These are phyloP conservation scores for Coccyzus lansbergi DNA, from an alignment of 2,797 vertebrate species.

Conservation along the genomic window DNA sequence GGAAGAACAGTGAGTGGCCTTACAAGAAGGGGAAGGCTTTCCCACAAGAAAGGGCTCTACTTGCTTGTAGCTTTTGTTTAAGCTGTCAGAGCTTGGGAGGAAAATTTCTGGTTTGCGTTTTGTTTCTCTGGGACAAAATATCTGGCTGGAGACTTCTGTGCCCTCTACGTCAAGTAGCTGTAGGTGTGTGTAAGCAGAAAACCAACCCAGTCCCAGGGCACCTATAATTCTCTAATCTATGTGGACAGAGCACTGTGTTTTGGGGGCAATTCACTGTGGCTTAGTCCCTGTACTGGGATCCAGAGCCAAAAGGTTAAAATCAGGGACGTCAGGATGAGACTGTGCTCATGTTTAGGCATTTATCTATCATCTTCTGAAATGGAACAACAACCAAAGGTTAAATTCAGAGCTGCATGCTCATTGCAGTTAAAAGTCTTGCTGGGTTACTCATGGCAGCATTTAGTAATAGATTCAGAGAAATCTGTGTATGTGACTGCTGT, in stretches of 20 bases:
- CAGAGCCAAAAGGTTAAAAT: not conserved
- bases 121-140: not conserved
- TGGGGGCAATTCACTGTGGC: not conserved
- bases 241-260: not conserved
- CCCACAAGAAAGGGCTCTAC: not conserved
- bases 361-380: not conserved
- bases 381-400: not conserved
- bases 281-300: slow-evolving; percentile 10
- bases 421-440: not conserved
- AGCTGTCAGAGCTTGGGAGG: not conserved
- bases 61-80: no score
- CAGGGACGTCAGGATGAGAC: not conserved
- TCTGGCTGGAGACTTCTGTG: not conserved
- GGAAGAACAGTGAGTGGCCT: slow-evolving; percentile 33
- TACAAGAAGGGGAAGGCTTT: not conserved
- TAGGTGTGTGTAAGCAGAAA: not conserved
- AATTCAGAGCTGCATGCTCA: not conserved
- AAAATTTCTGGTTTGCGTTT: not conserved
- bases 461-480: slow-evolving; percentile 22
- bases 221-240: not conserved
- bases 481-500: not conserved
- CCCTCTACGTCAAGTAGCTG: not conserved
- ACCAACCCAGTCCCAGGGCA: not conserved
- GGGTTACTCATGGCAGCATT: not conserved
- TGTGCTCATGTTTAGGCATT: not conserved